Evolutionary conservation across 1,140 invertebrate species (phyloP), one percentile per base, ranked within the genome.

Genomic region (Aleiodes sp.): DNA sequence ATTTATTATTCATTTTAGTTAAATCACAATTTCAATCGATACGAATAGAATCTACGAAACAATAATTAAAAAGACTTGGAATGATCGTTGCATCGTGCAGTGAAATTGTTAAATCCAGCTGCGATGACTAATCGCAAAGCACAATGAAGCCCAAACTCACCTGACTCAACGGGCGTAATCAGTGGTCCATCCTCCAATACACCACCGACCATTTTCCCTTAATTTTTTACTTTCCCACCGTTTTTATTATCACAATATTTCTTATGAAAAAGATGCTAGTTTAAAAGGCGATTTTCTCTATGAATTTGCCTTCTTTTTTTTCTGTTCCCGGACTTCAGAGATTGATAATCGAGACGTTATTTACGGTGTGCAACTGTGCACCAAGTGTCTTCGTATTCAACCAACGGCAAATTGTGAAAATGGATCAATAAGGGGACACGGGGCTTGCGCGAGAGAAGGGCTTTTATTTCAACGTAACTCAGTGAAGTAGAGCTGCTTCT

Each of bases 111-210:
- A n/a, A n/a, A n/a, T n/a, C n/a, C n/a, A n/a, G n/a, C n/a, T n/a
- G n/a, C n/a, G n/a, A n/a, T n/a, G n/a, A n/a, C n/a, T n/a, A n/a
- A n/a, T n/a, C n/a, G 31, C 4, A 35, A 35, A 7, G 19, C 19
- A 52, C n/a, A 52, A 4, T 3, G 14, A 52, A 24, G 46, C 21
- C 0, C 12, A 14, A 60, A 78, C 82, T 83, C 65, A 85, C 83
- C 81, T 52, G 80, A 64, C 63, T 83, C 79, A 57, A 85, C 75
- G 39, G 82, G 82, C 65, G 70, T 75, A 70, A 84, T 82, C 41
- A 84, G 73, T 24, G 82, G 81, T 68, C 82, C 82, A 71, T 82
- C 82, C 65, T 82, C 82, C 29, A 77, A 72, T 46, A 76, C 71
- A 65, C 75, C 76, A 31, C 62, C 73, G 73, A 81, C 79, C 80